Percentiles rank a stretch among this genome's conserved stretches.
These are phyloP conservation scores for Cyrtodaria siliqua DNA, from an alignment of 2,888 invertebrate species.

Conservation along the genomic window DNA sequence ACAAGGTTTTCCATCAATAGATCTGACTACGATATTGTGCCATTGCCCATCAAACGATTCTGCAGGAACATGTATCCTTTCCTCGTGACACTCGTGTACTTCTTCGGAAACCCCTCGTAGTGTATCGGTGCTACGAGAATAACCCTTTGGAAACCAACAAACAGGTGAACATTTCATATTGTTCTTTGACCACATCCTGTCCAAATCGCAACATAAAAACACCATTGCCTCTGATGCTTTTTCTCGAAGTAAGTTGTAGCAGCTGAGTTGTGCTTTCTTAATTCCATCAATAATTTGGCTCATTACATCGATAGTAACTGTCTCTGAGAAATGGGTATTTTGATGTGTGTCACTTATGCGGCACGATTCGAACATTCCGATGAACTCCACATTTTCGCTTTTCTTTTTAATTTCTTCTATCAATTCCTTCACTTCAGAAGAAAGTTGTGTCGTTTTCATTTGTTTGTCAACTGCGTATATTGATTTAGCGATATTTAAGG, in stretches of 20 bases:
- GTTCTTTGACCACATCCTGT: not conserved
- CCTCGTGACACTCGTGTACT: slow-evolving; percentile 4
- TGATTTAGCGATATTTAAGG: too few relatives aligned
- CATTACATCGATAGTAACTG: too few relatives aligned
- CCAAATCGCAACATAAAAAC: slow-evolving; percentile 25
- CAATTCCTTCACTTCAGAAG: too few relatives aligned
- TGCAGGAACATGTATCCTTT: slow-evolving; percentile 18
- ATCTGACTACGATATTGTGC: slow-evolving; percentile 18
- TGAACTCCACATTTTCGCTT: too few relatives aligned
- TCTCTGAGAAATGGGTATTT: too few relatives aligned
- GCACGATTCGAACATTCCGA: too few relatives aligned
- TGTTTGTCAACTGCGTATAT: too few relatives aligned
- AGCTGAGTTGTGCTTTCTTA: not conserved
- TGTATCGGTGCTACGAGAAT: slow-evolving; percentile 4
- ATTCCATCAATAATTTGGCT: not conserved
- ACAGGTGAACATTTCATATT: slow-evolving; percentile 7
- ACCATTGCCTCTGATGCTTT: slow-evolving; percentile 19
- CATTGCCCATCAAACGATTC: slow-evolving; percentile 36
- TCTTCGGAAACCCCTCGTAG: slow-evolving; percentile 8
- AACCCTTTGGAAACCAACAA: slow-evolving; percentile 20
- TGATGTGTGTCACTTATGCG: too few relatives aligned
- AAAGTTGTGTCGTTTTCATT: too few relatives aligned
- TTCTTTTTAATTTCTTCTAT: too few relatives aligned
- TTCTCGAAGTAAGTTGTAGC: slow-evolving; percentile 3
- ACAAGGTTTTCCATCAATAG: not conserved